These are phyloP conservation scores for Lasioglossum lativentre DNA, from an alignment of 2,888 invertebrate species.

Conservation along the genomic window DNA sequence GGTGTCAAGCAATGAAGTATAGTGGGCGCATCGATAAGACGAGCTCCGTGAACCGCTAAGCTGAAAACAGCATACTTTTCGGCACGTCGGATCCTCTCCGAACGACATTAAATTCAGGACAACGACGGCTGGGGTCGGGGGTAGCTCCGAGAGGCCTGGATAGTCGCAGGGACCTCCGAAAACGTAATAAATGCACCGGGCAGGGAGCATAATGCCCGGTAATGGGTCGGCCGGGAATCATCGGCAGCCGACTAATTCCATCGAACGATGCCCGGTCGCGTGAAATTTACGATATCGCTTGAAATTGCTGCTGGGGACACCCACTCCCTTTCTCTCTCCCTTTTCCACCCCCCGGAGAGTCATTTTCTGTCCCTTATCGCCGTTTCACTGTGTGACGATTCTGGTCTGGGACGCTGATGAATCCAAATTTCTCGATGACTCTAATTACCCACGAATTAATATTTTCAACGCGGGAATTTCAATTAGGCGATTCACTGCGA, in stretches of 20 bases:
- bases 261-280: slow-evolving; percentile 3
- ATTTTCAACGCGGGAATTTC: background rate
- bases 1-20: background rate
- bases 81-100: background rate
- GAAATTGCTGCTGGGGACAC: slow-evolving; percentile 22
- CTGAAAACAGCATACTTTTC: slow-evolving; percentile 4
- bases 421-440: background rate
- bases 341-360: background rate
- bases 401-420: background rate
- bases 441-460: background rate
- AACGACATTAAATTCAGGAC: background rate
- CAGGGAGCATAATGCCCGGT: slow-evolving; percentile 24
- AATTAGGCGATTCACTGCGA: background rate
- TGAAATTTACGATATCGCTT: slow-evolving; percentile 37
- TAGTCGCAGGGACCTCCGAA: slow-evolving; percentile 5
- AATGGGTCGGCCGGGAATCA: slow-evolving; percentile 21
- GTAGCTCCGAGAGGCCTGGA: background rate
- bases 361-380: background rate
- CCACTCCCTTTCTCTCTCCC: background rate
- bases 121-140: background rate
- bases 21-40: background rate
- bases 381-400: background rate
- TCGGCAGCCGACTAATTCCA: slow-evolving; percentile 24
- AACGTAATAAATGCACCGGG: slow-evolving; percentile 14
- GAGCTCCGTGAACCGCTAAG: background rate